These are phyloP conservation scores for Vanessa cardui DNA, from an alignment of 2,888 invertebrate species.

Conservation along the genomic window DNA sequence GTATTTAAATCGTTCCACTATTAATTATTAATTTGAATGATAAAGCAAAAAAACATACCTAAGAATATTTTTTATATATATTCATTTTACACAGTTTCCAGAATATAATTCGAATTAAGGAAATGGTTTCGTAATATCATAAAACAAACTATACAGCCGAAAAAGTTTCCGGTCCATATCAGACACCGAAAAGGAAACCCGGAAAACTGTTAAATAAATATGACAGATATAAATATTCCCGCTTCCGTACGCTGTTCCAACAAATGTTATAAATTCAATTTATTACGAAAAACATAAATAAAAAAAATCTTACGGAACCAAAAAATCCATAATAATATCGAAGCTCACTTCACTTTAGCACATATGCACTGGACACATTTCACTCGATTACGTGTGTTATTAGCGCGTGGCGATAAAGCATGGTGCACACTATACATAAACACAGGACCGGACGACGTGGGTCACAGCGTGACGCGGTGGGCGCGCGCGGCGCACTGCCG, in stretches of 20 bases:
- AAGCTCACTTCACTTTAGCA: slow-evolving; percentile 34
- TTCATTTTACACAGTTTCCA: background rate
- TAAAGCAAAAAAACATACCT: too few relatives aligned
- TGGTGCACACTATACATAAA: slow-evolving; percentile 40
- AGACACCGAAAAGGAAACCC: slow-evolving; percentile 63
- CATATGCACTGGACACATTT: slow-evolving; percentile 37
- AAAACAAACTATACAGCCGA: slow-evolving; percentile 63
- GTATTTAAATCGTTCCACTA: too few relatives aligned
- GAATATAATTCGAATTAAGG: slow-evolving; percentile 19
- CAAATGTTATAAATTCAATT: slow-evolving; percentile 55
- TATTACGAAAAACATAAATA: slow-evolving; percentile 15
- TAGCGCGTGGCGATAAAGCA: slow-evolving; percentile 36
- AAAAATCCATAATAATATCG: slow-evolving; percentile 17
- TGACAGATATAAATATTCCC: slow-evolving; percentile 70
- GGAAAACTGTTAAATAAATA: slow-evolving; percentile 68
- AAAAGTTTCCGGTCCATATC: slow-evolving; percentile 62
- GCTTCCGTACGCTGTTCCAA: slow-evolving; percentile 68
- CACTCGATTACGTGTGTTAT: slow-evolving; percentile 35
- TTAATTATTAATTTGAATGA: too few relatives aligned
- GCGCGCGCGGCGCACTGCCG: slow-evolving; percentile 74
- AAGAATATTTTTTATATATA: too few relatives aligned
- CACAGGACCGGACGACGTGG: slow-evolving; percentile 27
- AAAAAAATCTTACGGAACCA: slow-evolving; percentile 20
- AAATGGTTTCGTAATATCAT: slow-evolving; percentile 49
- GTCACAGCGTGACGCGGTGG: slow-evolving; percentile 41